phyloP scores from a whole-genome alignment of 2,797 vertebrate species.

The Diplodus puntazzo region DNA sequence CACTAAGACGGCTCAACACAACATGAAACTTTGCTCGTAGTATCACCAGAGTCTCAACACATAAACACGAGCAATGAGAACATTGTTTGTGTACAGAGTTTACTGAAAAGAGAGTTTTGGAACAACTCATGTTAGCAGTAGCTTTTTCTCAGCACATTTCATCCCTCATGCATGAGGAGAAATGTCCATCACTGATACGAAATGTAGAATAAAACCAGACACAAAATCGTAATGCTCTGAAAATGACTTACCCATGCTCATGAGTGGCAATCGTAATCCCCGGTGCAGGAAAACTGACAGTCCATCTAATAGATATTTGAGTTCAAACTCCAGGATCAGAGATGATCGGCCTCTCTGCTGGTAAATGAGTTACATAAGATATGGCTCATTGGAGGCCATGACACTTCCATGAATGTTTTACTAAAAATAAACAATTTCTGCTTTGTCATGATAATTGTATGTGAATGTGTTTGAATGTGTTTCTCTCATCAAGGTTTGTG shows the following conservation, averaged over 20 bases:
- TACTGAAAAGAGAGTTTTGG: too few relatives aligned
- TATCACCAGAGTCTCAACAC: too few relatives aligned
- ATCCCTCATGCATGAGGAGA: too few relatives aligned
- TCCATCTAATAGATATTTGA: slow-evolving; percentile 1
- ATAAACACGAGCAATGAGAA: too few relatives aligned
- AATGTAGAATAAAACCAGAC: background rate
- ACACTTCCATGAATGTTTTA: background rate
- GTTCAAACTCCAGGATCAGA: slow-evolving; percentile 60
- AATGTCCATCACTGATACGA: background rate
- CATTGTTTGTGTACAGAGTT: too few relatives aligned
- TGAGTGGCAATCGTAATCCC: background rate
- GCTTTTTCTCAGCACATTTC: too few relatives aligned
- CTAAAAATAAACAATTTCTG: slow-evolving; percentile 1
- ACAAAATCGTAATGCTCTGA: background rate
- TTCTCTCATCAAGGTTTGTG: background rate
- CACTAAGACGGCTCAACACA: too few relatives aligned
- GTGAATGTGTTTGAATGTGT: slow-evolving; percentile 6
- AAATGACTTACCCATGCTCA: slow-evolving; percentile 40
- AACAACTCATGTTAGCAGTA: too few relatives aligned
- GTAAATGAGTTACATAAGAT: slow-evolving; percentile 59
- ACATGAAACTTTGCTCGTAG: too few relatives aligned
- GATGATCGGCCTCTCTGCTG: background rate
- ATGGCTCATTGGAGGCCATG: background rate
- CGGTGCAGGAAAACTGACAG: background rate
- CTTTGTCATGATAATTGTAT: too few relatives aligned